Evolutionary conservation across 2,888 invertebrate species (phyloP).

Genomic region (Scrobipalpa atriplicella): DNA sequence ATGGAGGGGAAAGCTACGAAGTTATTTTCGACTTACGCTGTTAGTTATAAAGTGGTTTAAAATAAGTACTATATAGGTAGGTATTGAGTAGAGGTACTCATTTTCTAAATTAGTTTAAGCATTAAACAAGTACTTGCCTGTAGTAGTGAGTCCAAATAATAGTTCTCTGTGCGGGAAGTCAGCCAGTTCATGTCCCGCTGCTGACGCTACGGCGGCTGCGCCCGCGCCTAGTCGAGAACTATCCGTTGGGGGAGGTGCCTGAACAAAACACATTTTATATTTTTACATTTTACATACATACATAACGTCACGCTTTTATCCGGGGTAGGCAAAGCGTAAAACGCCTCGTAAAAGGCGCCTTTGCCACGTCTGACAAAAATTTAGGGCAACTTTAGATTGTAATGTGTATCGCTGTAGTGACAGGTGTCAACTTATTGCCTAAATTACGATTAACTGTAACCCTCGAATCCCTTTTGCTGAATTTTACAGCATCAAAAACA

Average conservation of each 20-base stretch:
- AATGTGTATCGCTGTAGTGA: too few relatives aligned
- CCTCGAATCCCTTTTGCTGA: not conserved
- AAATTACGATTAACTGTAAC: not conserved
- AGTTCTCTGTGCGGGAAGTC: conserved; percentile 92
- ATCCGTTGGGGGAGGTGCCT: conserved; percentile 83
- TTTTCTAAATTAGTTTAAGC: not conserved
- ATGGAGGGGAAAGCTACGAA: not conserved
- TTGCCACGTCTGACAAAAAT: too few relatives aligned
- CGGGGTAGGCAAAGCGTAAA: too few relatives aligned
- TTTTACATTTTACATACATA: too few relatives aligned
- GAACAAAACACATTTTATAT: conserved; percentile 22
- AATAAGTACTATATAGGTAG: not conserved
- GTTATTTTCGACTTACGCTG: conserved; percentile 6
- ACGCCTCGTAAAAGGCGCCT: too few relatives aligned
- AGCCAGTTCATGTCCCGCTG: conserved; percentile 91
- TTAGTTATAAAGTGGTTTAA: not conserved
- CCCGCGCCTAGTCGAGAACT: conserved; percentile 78
- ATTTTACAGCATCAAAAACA: too few relatives aligned
- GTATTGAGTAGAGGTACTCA: too few relatives aligned
- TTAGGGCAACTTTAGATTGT: too few relatives aligned
- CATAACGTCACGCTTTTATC: too few relatives aligned
- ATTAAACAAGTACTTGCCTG: conserved; percentile 65
- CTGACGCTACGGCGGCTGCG: conserved; percentile 85
- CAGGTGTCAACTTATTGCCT: too few relatives aligned
- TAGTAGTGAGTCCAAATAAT: conserved; percentile 91